phyloP scores from a whole-genome alignment of 2,888 invertebrate species.

The Dugesia japonica region DNA sequence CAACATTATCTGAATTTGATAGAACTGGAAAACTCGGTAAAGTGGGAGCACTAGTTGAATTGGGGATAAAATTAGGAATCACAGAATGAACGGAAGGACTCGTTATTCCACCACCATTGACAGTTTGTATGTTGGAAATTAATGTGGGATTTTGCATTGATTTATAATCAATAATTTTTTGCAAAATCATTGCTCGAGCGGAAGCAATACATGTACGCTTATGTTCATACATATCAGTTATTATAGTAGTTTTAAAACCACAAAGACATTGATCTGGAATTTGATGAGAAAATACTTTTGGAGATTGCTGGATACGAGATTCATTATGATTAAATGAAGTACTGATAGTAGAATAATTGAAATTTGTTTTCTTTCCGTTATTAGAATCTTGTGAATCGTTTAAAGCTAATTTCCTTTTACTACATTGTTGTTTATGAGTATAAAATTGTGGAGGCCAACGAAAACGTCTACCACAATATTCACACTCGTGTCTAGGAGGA shows the following conservation, averaged over 20 bases:
- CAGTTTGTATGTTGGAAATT: constrained; percentile 1
- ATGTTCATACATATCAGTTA: constrained; percentile 23
- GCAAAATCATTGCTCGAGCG: background rate
- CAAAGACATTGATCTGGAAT: background rate
- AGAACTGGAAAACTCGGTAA: constrained; percentile 17
- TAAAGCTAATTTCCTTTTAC: constrained; percentile 21
- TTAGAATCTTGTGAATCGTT: background rate
- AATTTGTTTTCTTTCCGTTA: constrained; percentile 8
- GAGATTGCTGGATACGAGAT: background rate
- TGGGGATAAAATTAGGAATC: background rate
- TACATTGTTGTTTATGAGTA: constrained; percentile 33
- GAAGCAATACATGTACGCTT: background rate
- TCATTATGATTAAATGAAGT: background rate
- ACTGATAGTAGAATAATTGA: constrained; percentile 3
- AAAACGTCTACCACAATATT: constrained; percentile 28
- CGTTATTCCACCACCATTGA: background rate
- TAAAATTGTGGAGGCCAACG: constrained; percentile 34
- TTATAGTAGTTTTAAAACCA: background rate
- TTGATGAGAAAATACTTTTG: constrained; percentile 5
- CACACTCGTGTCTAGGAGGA: constrained; percentile 32
- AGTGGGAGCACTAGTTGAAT: background rate
- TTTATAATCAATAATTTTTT: background rate
- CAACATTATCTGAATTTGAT: background rate
- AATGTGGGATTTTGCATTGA: background rate
- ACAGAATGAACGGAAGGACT: constrained; percentile 4